Base-by-base conservation (phyloP, 2,797 vertebrate species). In the Crypturellus tataupa region DNA sequence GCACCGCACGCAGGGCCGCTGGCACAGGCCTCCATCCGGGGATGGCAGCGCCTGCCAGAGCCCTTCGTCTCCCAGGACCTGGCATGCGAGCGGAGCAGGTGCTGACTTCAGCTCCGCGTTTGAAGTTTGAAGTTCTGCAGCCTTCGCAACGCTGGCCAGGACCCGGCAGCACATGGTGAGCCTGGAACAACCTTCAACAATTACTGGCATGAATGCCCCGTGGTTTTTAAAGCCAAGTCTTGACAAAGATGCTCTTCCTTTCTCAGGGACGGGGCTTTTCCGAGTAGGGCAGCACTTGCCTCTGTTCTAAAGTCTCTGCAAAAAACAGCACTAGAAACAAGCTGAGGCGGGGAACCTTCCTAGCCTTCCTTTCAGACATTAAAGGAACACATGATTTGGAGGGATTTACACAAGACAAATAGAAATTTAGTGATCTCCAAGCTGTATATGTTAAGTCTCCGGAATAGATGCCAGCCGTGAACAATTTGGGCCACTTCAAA, bases 21-120 rank as follows among this genome's bases (percentile, higher is more conserved):
- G 97, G 97, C 96, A 97, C 95, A 92, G 60, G 56, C 86, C 93
- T 85, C 95, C 97, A 96, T 82, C 94, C 95, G 95, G 95, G 94
- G 92, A 95, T 70, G 76, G 47, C 25, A 7, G 39, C 25, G 78
- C 67, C 94, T 96, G 94, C 96, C 95, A 96, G 53, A 49, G 73
- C 51, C 87, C 24, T 77, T 80, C 37, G 67, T 47, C 78, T 95
- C 95, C n/a, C 39, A 13, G 62, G 68, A 65, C 55, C 27, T 4
- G 81, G 21, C 6, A 35, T 10, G 73, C 63, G 85, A 95, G 46
- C 53, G 46, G 60, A 94, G 94, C 93, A 94, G 95, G 81, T 78
- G 84, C 56, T 91, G 65, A 93, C 83, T 93, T 70, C 0, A 93
- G 33, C 40, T 67, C 19, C 35, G 55, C 59, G 92, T 96, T 93